These are phyloP conservation scores for Epirrhoe alternata DNA, from an alignment of 2,888 invertebrate species.

Conservation along the genomic window DNA sequence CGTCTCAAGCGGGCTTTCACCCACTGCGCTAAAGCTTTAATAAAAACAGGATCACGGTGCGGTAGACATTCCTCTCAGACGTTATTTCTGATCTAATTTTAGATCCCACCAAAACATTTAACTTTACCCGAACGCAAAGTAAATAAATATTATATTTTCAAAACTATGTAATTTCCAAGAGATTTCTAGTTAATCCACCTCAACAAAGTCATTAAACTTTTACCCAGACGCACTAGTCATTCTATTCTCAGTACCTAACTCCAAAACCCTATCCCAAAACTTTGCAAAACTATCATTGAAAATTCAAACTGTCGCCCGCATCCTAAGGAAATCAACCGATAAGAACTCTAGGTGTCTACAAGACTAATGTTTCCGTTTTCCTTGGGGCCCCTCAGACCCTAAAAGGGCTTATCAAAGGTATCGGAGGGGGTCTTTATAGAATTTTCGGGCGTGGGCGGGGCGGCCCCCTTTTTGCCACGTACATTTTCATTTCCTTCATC, in stretches of 20 bases:
- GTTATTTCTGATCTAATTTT: too few relatives aligned
- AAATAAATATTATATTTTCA: too few relatives aligned
- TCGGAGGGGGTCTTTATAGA: slow-evolving; percentile 76
- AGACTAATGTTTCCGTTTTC: slow-evolving; percentile 77
- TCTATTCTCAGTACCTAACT: slow-evolving; percentile 11
- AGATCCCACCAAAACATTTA: too few relatives aligned
- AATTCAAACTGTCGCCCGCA: slow-evolving; percentile 49
- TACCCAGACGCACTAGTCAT: not conserved
- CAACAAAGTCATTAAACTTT: not conserved
- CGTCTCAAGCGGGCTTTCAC: too few relatives aligned
- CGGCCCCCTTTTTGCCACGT: slow-evolving; percentile 82
- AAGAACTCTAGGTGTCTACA: slow-evolving; percentile 76
- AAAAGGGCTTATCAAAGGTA: slow-evolving; percentile 82
- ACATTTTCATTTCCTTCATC: slow-evolving; percentile 86
- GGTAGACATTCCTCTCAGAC: too few relatives aligned
- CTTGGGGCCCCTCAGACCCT: slow-evolving; percentile 47
- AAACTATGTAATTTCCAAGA: too few relatives aligned
- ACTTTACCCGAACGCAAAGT: too few relatives aligned
- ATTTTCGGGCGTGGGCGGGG: slow-evolving; percentile 72
- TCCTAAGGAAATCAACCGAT: slow-evolving; percentile 76
- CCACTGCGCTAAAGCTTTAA: too few relatives aligned
- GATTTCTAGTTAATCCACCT: not conserved
- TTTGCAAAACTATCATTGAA: slow-evolving; percentile 29
- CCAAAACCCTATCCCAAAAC: slow-evolving; percentile 19
- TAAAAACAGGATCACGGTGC: too few relatives aligned